Conservation (phyloP, 2,888 invertebrate genomes). For the Meandrusa payeni region DNA sequence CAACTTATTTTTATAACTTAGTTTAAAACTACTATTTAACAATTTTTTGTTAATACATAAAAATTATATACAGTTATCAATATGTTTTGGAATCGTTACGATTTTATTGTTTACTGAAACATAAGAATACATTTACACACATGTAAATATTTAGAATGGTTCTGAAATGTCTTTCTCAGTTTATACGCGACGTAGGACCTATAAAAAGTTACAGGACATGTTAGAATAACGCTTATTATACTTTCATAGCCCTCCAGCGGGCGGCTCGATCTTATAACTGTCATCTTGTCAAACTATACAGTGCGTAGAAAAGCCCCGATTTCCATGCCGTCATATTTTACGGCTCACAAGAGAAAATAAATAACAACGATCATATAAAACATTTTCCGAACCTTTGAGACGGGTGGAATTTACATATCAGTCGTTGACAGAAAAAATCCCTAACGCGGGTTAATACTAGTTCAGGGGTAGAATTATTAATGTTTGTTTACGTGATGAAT, state of each 20-base stretch:
- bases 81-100: too few species aligned
- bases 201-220: conserved; percentile 61
- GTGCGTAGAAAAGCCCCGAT: conserved; percentile 68
- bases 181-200: too few species aligned
- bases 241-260: conserved; percentile 40
- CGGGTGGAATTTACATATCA: conserved; percentile 74
- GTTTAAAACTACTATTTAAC: too few species aligned
- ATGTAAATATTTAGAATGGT: too few species aligned
- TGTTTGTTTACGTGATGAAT: conserved; percentile 30
- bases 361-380: conserved; percentile 74
- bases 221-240: conserved; percentile 33
- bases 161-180: too few species aligned
- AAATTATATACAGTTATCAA: too few species aligned
- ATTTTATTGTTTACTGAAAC: too few species aligned
- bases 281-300: conserved; percentile 76
- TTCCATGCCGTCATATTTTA: conserved; percentile 76
- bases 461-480: conserved; percentile 49
- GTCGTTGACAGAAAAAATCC: conserved; percentile 70
- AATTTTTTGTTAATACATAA: too few species aligned
- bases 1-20: too few species aligned
- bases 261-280: conserved; percentile 61
- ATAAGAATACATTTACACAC: too few species aligned
- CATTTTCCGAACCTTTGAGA: conserved; percentile 66
- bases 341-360: conserved; percentile 74
- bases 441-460: conserved; percentile 52